Conservation (phyloP, 2,888 invertebrate genomes). For the Lepidochitona cinerea region DNA sequence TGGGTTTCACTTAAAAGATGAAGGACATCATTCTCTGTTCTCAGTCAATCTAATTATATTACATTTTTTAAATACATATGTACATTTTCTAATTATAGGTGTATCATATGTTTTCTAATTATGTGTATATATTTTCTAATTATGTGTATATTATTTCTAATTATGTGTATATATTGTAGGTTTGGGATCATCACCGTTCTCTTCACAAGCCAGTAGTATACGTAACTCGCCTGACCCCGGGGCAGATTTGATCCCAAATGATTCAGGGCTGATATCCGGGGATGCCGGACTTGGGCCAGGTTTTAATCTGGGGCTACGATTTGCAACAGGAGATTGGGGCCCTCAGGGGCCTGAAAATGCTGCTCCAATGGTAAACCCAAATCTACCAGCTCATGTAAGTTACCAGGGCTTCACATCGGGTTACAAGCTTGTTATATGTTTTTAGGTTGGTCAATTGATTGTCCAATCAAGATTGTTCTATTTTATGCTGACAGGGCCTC, state of each 20-base stretch:
- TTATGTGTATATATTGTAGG: too few relatives aligned
- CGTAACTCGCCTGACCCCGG: conserved; percentile 61
- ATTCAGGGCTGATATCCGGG: not conserved
- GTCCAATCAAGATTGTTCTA: too few relatives aligned
- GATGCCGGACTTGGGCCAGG: not conserved
- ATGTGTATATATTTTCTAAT: not conserved
- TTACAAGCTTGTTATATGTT: too few relatives aligned
- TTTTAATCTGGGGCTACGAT: not conserved
- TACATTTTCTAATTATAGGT: not conserved
- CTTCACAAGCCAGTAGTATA: conserved; percentile 58
- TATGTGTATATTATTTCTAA: too few relatives aligned
- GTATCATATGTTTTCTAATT: not conserved
- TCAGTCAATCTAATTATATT: too few relatives aligned
- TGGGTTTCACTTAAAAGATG: too few relatives aligned
- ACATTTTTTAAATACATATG: not conserved
- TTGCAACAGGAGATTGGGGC: not conserved
- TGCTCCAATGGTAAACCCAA: not conserved
- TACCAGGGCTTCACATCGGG: too few relatives aligned
- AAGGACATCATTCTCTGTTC: too few relatives aligned
- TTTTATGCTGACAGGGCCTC: too few relatives aligned
- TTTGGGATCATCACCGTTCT: conserved; percentile 61
- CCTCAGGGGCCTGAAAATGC: not conserved
- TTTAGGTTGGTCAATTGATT: too few relatives aligned
- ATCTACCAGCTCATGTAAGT: not conserved
- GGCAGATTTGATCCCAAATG: conserved; percentile 21